Percentiles rank a stretch among this genome's conserved stretches.
These are phyloP conservation scores for Ceramica pisi DNA, from an alignment of 2,888 invertebrate species.

Conservation along the genomic window DNA sequence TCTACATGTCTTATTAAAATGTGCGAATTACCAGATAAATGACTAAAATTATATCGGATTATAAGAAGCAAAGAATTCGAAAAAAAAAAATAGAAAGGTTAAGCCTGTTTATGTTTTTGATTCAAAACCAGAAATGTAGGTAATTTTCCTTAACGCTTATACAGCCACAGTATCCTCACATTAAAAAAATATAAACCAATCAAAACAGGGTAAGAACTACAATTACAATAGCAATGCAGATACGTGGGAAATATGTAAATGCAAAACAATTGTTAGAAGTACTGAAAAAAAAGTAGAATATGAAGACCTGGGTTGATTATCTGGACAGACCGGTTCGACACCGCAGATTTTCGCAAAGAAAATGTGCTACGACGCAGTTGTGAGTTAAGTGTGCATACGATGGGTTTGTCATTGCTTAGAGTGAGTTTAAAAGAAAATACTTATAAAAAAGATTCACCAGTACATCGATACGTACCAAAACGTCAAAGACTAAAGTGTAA, in stretches of 20 bases:
- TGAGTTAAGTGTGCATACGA: constrained; percentile 64
- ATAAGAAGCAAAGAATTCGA: too few relatives aligned
- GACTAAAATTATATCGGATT: too few relatives aligned
- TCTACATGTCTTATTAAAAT: too few relatives aligned
- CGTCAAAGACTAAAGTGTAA: neutral
- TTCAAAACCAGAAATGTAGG: neutral
- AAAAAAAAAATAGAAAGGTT: neutral
- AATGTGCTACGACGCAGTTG: constrained; percentile 65
- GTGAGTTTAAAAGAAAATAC: constrained; percentile 72
- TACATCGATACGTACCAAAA: too few relatives aligned
- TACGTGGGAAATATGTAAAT: constrained; percentile 61
- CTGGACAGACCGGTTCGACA: constrained; percentile 76
- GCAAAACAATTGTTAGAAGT: constrained; percentile 50
- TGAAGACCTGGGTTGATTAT: constrained; percentile 65
- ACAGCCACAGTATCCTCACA: neutral
- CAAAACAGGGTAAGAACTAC: constrained; percentile 4
- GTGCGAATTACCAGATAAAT: too few relatives aligned
- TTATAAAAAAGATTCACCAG: neutral
- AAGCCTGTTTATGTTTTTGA: neutral
- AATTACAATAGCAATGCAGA: constrained; percentile 35
- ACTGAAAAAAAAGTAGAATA: constrained; percentile 46
- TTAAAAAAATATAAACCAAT: constrained; percentile 29
- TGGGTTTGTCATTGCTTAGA: constrained; percentile 80
- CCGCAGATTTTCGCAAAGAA: constrained; percentile 69
- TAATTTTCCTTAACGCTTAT: neutral